Conservation (phyloP, 2,888 invertebrate genomes). For the Allacma fusca region DNA sequence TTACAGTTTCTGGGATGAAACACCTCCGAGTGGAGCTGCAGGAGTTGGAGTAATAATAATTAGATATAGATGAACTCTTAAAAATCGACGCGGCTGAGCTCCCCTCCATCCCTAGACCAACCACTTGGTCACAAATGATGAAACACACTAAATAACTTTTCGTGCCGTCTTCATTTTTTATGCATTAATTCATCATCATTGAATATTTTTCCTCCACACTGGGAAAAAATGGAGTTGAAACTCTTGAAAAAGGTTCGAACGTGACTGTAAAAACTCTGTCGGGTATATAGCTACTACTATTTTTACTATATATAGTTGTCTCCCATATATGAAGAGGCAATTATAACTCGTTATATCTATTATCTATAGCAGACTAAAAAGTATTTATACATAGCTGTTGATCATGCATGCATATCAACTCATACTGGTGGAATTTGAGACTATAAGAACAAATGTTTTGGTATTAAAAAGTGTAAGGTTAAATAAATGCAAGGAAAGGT, state of each 20-base stretch:
- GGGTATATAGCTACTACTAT: too few species aligned
- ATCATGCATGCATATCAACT: too few species aligned
- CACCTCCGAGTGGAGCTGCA: too few species aligned
- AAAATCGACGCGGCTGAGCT: background rate
- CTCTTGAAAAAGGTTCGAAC: too few species aligned
- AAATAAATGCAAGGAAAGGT: background rate
- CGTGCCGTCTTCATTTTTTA: background rate
- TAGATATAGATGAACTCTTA: background rate
- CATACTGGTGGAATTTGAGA: too few species aligned
- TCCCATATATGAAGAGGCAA: background rate
- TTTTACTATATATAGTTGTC: too few species aligned
- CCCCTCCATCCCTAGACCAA: background rate
- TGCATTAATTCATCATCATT: constrained; percentile 6
- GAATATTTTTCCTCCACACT: background rate
- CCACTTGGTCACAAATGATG: constrained; percentile 10
- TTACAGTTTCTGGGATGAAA: too few species aligned
- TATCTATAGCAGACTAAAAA: too few species aligned
- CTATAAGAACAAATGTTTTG: background rate
- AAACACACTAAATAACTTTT: background rate
- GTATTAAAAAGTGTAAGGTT: background rate
- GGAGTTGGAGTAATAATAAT: too few species aligned
- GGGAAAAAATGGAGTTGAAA: background rate
- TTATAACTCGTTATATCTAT: background rate
- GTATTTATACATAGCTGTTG: too few species aligned
- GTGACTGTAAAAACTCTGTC: too few species aligned